Evolutionary conservation across 2,113 vertebrate genomes (phyloP).

Genomic region (Bubo scandiacus): DNA sequence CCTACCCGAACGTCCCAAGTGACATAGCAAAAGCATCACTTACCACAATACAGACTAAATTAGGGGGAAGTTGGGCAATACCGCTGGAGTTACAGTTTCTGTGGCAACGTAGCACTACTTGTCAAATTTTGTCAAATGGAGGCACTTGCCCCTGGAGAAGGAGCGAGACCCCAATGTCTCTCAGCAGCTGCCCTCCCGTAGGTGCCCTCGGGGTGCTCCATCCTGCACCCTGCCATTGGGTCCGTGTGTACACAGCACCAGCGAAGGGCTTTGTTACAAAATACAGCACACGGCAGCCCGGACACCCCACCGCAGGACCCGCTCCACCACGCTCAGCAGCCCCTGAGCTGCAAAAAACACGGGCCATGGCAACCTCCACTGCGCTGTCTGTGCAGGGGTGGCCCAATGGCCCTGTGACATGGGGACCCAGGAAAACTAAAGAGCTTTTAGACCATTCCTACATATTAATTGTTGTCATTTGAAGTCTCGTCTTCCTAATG

Average conservation of each 20-base stretch:
- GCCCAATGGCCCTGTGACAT: fast-evolving
- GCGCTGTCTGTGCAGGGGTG: background rate
- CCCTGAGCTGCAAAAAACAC: background rate
- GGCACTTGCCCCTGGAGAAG: background rate
- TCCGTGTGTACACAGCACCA: fast-evolving
- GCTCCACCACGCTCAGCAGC: background rate
- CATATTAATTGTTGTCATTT: background rate
- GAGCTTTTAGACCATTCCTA: background rate
- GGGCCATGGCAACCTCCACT: background rate
- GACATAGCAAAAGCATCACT: background rate
- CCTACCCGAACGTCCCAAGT: background rate
- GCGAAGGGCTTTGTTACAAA: background rate
- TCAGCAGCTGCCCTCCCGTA: fast-evolving
- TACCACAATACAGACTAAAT: background rate
- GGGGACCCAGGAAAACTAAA: background rate
- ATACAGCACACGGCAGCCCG: fast-evolving
- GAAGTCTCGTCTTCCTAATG: background rate
- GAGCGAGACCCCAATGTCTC: fast-evolving
- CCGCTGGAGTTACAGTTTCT: background rate
- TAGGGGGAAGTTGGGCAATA: background rate
- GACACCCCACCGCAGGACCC: background rate
- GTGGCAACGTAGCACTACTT: background rate
- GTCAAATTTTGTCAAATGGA: too few relatives aligned
- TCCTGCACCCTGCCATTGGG: fast-evolving
- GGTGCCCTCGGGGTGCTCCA: fast-evolving